phyloP scores from a whole-genome alignment of 2,888 invertebrate genomes.

The Drosophila paramelanica region DNA sequence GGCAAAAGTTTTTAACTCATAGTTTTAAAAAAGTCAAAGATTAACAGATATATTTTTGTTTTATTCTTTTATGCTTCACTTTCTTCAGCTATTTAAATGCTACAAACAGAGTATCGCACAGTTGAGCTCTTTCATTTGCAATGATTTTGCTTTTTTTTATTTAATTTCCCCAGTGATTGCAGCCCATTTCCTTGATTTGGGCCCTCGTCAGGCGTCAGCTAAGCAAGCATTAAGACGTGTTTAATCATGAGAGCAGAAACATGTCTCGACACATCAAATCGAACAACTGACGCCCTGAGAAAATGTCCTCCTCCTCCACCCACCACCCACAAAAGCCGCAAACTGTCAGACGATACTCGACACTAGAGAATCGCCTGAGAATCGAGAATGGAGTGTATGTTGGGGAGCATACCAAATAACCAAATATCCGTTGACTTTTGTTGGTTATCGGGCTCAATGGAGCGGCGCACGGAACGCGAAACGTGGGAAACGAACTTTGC shows the following conservation, averaged over 20 bases:
- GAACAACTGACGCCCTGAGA: slow-evolving; percentile 37
- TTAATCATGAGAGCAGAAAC: slow-evolving; percentile 52
- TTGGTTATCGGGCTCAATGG: slow-evolving; percentile 33
- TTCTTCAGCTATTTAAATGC: not conserved
- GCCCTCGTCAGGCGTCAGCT: slow-evolving; percentile 49
- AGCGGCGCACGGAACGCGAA: slow-evolving; percentile 45
- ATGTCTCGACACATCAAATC: slow-evolving; percentile 53
- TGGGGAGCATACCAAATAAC: slow-evolving; percentile 28
- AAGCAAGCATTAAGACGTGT: slow-evolving; percentile 59
- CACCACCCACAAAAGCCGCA: slow-evolving; percentile 15
- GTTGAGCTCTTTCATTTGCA: not conserved
- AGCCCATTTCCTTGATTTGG: slow-evolving; percentile 41
- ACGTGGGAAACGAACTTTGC: slow-evolving; percentile 58
- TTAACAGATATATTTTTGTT: no score
- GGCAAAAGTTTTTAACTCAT: no score
- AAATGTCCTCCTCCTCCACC: slow-evolving; percentile 1
- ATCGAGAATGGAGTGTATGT: slow-evolving; percentile 14
- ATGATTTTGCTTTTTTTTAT: slow-evolving; percentile 22
- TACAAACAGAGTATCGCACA: not conserved
- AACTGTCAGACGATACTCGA: slow-evolving; percentile 43
- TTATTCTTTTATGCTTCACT: no score
- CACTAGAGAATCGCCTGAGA: slow-evolving; percentile 18
- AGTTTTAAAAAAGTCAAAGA: no score
- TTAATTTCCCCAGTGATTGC: slow-evolving; percentile 71
- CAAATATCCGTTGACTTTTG: slow-evolving; percentile 36